Evolutionary conservation across 2,797 vertebrate genomes (phyloP), one percentile per base, ranked within the genome.

Genomic region (Eurystomus glaucurus): DNA sequence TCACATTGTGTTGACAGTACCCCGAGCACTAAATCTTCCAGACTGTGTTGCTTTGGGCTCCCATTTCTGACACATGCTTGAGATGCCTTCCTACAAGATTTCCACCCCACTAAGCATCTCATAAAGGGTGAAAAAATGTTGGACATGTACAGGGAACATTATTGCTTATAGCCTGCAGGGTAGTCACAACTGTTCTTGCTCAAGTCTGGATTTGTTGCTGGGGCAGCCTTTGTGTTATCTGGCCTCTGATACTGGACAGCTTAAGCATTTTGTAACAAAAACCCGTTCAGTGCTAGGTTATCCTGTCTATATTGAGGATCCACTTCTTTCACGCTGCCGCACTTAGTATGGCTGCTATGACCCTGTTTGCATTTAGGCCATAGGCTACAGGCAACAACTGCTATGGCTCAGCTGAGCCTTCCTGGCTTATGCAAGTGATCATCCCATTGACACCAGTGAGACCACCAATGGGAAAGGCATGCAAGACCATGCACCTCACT

Each of bases 181-280:
- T 25, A 77, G 45, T 83, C 84, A 91, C 52, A 91, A 21, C 39
- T 15, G 2, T 51, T 93, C 51, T 69, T 68, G 26, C 74, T 89
- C 43, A 60, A 86, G 50, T 65, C 86, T 93, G 80, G 57, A 43
- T 86, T 91, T 94, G 58, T 78, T 91, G 69, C 69, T 84, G 50
- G 57, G 46, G 22, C 20, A 94, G 12, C 31, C 13, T 57, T 84
- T 28, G 5, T 26, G 23, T 76, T 57, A 50, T 69, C 75, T 76
- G 62, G 16, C 33, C 28, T 77, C 76, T 66, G 37, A 29, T 60
- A 69, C 2, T 6, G 4, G 69, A 51, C 35, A 84, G 72, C 54
- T 81, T 4, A 3, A 86, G 61, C 76, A 15, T 52, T 88, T 64
- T 61, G 25, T 33, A 37, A 65, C 15, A 78, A 84, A 93, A 92